Conservation (phyloP, 1,140 invertebrate genomes). For the Steinernema khuongi region DNA sequence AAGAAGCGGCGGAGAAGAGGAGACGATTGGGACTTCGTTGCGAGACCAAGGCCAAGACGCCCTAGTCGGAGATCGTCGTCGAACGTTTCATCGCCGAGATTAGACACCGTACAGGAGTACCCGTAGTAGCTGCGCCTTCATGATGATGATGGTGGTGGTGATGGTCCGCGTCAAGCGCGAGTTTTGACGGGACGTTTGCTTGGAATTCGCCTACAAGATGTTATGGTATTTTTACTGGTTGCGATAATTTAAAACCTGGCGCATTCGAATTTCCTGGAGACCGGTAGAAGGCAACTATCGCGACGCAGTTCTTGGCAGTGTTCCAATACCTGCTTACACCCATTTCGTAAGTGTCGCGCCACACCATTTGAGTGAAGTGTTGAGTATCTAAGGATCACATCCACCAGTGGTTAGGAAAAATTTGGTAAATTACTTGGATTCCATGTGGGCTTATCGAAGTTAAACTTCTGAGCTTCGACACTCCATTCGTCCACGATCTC, state of each 20-base stretch:
- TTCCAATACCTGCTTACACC: constrained; percentile 68
- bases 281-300: constrained; percentile 56
- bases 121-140: not conserved
- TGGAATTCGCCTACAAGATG: constrained; percentile 52
- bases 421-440: constrained; percentile 41
- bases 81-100: constrained; percentile 10
- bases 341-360: constrained; percentile 72
- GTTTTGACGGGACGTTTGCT: constrained; percentile 47
- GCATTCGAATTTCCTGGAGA: constrained; percentile 54
- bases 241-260: constrained; percentile 39
- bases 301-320: constrained; percentile 52
- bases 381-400: constrained; percentile 49
- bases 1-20: not conserved
- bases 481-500: constrained; percentile 56
- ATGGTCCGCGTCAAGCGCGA: not conserved
- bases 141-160: constrained; percentile 1
- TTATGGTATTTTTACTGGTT: constrained; percentile 19
- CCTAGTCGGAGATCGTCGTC: not conserved
- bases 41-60: not conserved
- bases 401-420: not conserved
- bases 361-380: constrained; percentile 84
- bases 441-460: constrained; percentile 53
- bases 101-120: not conserved
- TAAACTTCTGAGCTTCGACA: constrained; percentile 51
- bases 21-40: not conserved